These are phyloP conservation scores for Lasioglossum albipes DNA, from an alignment of 1,140 invertebrate species.

Conservation along the genomic window DNA sequence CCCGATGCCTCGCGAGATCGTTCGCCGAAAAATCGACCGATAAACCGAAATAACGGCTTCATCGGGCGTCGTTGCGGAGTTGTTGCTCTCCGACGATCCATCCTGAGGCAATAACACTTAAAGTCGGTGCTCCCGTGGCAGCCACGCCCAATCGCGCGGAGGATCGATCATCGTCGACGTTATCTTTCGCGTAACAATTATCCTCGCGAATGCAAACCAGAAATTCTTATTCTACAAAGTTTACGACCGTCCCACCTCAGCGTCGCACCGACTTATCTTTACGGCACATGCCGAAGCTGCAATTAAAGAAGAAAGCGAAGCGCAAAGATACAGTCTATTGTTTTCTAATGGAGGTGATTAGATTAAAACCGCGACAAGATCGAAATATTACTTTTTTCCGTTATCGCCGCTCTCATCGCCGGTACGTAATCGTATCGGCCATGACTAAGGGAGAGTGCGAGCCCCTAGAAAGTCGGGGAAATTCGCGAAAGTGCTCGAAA, in stretches of 20 bases:
- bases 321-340: too few species aligned
- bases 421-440: too few species aligned
- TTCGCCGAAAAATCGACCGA: not conserved
- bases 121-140: not conserved
- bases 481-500: constrained; percentile 14
- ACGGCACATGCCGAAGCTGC: too few species aligned
- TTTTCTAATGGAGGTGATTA: too few species aligned
- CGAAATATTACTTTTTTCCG: too few species aligned
- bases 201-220: not conserved
- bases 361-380: too few species aligned
- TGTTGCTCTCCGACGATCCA: not conserved
- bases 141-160: not conserved
- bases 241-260: too few species aligned
- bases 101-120: not conserved
- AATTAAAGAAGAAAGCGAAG: too few species aligned
- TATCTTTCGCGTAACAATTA: not conserved
- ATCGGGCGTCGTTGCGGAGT: not conserved
- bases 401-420: too few species aligned
- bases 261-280: too few species aligned
- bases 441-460: too few species aligned
- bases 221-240: too few species aligned
- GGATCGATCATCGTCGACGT: not conserved
- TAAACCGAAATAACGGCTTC: constrained; percentile 5
- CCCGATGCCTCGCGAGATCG: not conserved
- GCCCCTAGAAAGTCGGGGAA: constrained; percentile 29